Conservation (phyloP, 2,113 vertebrate species). For the Pampusana beccarii region DNA sequence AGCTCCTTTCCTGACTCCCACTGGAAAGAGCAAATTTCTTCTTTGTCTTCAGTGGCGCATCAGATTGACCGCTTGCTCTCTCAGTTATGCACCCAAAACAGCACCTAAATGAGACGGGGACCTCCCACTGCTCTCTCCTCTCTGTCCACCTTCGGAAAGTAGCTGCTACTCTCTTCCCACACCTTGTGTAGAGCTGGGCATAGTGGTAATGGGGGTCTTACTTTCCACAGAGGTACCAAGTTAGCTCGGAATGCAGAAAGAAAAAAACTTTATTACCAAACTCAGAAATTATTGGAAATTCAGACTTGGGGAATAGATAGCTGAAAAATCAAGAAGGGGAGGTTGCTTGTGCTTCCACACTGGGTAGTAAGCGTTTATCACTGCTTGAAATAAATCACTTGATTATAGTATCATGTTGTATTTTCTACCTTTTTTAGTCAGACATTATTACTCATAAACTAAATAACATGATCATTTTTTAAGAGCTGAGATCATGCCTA, state of each 20-base stretch:
- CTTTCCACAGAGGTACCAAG: background rate
- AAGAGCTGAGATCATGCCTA: slow-evolving; percentile 32
- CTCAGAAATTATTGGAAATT: background rate
- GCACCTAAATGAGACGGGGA: background rate
- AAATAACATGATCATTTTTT: slow-evolving; percentile 4
- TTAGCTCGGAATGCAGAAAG: background rate
- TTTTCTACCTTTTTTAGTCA: background rate
- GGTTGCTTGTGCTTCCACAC: background rate
- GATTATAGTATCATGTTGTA: background rate
- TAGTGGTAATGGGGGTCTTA: background rate
- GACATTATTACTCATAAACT: slow-evolving; percentile 35
- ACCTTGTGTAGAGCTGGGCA: background rate
- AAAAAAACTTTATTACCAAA: background rate
- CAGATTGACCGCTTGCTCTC: background rate
- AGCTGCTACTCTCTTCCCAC: background rate
- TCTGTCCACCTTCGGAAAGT: background rate
- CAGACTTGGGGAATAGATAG: background rate
- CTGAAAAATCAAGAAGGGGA: background rate
- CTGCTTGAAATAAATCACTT: background rate
- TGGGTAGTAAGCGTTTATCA: background rate
- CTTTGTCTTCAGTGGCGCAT: background rate
- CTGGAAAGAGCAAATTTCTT: background rate
- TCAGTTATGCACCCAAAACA: fast-evolving
- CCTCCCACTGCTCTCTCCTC: background rate
- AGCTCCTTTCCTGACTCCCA: background rate